phyloP scores from a whole-genome alignment of 2,113 vertebrate genomes.

The Odontesthes bonariensis region DNA sequence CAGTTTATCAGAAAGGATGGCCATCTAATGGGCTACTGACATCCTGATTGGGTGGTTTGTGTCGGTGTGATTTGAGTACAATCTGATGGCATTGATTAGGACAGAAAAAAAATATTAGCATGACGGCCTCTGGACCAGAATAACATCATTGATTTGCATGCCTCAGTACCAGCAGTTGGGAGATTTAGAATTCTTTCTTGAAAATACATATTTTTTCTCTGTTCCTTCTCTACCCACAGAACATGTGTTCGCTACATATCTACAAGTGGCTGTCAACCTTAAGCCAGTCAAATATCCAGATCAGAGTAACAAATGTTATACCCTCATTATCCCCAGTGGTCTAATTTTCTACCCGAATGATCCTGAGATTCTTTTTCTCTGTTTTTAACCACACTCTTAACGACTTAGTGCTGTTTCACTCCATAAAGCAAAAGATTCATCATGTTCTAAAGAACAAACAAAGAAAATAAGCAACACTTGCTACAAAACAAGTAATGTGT shows the following conservation, averaged over 20 bases:
- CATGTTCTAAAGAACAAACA: slow-evolving; percentile 65
- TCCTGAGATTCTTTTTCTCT: slow-evolving; percentile 53
- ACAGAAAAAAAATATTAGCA: slow-evolving; percentile 11
- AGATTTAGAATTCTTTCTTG: slow-evolving; percentile 1
- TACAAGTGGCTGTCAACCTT: slow-evolving; percentile 23
- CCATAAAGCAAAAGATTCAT: slow-evolving; percentile 73
- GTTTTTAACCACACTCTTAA: slow-evolving; percentile 22
- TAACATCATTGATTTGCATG: not conserved
- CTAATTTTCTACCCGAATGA: slow-evolving; percentile 58
- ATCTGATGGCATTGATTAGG: slow-evolving; percentile 13
- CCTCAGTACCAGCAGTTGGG: not conserved
- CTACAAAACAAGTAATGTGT: slow-evolving; percentile 61
- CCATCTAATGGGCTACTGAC: not conserved
- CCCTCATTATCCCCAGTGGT: slow-evolving; percentile 30
- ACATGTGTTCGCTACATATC: slow-evolving; percentile 23
- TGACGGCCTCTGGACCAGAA: not conserved
- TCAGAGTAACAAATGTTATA: slow-evolving; percentile 27
- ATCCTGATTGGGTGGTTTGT: not conserved
- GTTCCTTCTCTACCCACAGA: not conserved
- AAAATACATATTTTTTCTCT: not conserved
- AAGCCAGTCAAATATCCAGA: slow-evolving; percentile 43
- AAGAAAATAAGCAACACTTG: slow-evolving; percentile 30
- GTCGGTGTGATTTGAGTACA: not conserved
- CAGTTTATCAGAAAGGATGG: not conserved
- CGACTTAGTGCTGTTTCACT: slow-evolving; percentile 44